Evolutionary conservation across 2,888 invertebrate genomes (phyloP), one percentile per base, ranked within the genome.

Genomic region (Carterocephalus palaemon): DNA sequence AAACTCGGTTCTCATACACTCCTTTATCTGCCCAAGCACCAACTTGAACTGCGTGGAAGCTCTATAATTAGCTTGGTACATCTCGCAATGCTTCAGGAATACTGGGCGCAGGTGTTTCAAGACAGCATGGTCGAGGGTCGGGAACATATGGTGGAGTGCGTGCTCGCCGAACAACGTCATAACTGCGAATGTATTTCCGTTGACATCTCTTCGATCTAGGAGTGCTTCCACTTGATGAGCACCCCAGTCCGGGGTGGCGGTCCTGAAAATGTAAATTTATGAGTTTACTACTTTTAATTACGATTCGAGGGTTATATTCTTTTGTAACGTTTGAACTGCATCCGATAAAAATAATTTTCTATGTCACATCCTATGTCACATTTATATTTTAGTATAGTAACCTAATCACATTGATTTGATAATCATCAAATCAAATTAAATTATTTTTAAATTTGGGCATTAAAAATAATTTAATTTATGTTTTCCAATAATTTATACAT

Each of bases 111-210:
- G 75, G 33, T 90, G 82, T 9, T 89, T 88, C 8, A 95, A 74
- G 10, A 91, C 75, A 0, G 89, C 89, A 60, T 95, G 94, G 67
- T 95, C 94, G 6, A 95, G 65, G 0, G 93, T 92, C 0, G 94
- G 94, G 56, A 95, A 91, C 53, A 94, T 72, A 71, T 95, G 95
- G 66, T 95, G 94, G 1, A 95, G 75, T 0, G 88, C 83, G 64
- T 95, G 95, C 47, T 93, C 90, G 0, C 94, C 94, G 58, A 93
- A 95, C 57, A 91, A 88, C 0, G 91, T 91, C 50, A 94, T 67
- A 1, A 90, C 89, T 10, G 91, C 66, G 59, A 93, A 91, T 8
- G 88, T 80, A n/a, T 88, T 90, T 7, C 88, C 80, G 31, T 90
- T 91, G 16, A 93, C 78, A 45, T 93, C 91, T 6, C 88, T 81